These are phyloP conservation scores for Blera fallax DNA, from an alignment of 2,888 invertebrate species.

Conservation along the genomic window DNA sequence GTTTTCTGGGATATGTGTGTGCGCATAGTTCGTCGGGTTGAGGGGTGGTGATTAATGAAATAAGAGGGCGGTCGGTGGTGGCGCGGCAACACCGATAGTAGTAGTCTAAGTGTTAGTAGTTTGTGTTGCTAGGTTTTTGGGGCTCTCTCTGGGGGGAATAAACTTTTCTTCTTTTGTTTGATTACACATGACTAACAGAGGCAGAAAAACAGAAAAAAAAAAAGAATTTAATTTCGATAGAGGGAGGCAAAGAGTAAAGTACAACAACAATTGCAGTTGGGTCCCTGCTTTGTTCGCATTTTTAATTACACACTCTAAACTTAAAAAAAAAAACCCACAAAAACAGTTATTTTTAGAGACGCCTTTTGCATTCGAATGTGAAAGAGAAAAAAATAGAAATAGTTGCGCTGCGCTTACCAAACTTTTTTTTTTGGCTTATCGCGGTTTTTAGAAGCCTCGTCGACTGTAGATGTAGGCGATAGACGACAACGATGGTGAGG, in stretches of 20 bases:
- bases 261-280: constrained; percentile 40
- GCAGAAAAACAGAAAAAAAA: neutral
- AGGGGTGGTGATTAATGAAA: constrained; percentile 37
- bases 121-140: constrained; percentile 49
- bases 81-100: no score
- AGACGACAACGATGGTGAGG: neutral
- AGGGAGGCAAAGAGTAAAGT: constrained; percentile 2
- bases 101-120: constrained; percentile 50
- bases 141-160: constrained; percentile 63
- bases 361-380: constrained; percentile 44
- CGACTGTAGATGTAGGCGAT: constrained; percentile 32
- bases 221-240: neutral
- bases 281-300: constrained; percentile 58
- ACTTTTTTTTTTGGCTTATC: constrained; percentile 35
- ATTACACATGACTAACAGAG: constrained; percentile 61
- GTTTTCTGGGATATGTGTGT: neutral
- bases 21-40: neutral
- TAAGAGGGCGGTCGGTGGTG: constrained; percentile 41
- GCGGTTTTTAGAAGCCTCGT: constrained; percentile 38
- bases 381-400: neutral
- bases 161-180: constrained; percentile 69
- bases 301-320: constrained; percentile 57
- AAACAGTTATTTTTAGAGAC: constrained; percentile 63
- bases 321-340: neutral
- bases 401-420: constrained; percentile 30